Evolutionary conservation across 2,888 invertebrate species (phyloP).

Genomic region (Crematogaster levior): DNA sequence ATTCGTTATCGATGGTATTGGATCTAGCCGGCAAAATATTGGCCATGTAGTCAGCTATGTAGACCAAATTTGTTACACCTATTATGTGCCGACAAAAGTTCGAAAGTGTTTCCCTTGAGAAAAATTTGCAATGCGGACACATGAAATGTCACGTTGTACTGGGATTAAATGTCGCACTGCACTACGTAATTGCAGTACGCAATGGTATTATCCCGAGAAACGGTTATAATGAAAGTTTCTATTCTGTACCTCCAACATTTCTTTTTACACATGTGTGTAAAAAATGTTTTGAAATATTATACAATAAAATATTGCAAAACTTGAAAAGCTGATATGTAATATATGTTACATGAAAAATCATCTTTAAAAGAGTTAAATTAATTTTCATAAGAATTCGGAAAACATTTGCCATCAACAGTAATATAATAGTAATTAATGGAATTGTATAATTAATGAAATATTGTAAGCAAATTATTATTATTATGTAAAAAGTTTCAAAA

Average conservation of each 20-base stretch:
- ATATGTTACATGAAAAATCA: not conserved
- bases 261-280: not conserved
- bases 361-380: not conserved
- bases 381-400: not conserved
- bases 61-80: slow-evolving; percentile 54
- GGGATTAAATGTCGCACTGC: slow-evolving; percentile 68
- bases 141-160: slow-evolving; percentile 68
- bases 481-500: not conserved
- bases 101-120: slow-evolving; percentile 42
- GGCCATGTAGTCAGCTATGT: slow-evolving; percentile 43
- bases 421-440: not conserved
- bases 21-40: slow-evolving; percentile 61
- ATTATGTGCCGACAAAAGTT: slow-evolving; percentile 32
- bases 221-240: slow-evolving; percentile 33
- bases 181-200: slow-evolving; percentile 36
- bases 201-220: slow-evolving; percentile 34
- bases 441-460: too few relatives aligned
- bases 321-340: not conserved
- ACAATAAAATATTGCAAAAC: not conserved
- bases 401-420: not conserved
- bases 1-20: slow-evolving; percentile 63
- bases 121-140: slow-evolving; percentile 42
- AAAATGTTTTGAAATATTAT: not conserved
- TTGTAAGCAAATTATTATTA: not conserved
- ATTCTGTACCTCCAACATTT: not conserved